Evolutionary conservation across 1,140 invertebrate genomes (phyloP), one percentile per base, ranked within the genome.

Genomic region (Oryzaephilus surinamensis): DNA sequence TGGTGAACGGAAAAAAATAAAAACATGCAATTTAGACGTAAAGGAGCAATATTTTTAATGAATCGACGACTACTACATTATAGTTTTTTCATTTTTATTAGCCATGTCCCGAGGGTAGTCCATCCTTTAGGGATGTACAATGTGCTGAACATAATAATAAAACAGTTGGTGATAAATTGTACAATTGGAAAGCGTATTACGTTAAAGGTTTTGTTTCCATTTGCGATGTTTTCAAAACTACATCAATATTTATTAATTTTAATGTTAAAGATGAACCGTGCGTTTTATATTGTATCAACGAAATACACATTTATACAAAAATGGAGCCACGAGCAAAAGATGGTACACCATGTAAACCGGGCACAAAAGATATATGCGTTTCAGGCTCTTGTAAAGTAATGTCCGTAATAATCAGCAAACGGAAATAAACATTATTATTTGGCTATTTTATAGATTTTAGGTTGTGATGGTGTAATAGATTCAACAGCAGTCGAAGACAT

Each of bases 391-490:
- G 74, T 46, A 62, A 61, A 54, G 74, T 77, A 6, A 10, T 10
- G 10, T 24, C 8, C 5, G 10, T 24, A 24, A 8, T 24, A 24
- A 24, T 24, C 11, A 11, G 2, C 5, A n/a, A 24, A 24, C 11
- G 6, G 8, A 8, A 24, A 21, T 21, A 16, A 18, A 23, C 11
- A 27, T 29, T 18, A 16, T 37, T 31, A 23, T 34, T 13, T 6
- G 6, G 10, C 31, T 48, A 21, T 24, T 41, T 51, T 55, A 19
- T 48, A 77, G 75, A 65, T 63, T 43, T 72, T 83, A 11, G 75
- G 77, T 1, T 83, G 79, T 62, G 79, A 82, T 56, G 77, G 71
- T 66, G 51, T 61, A 4, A 55, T 82, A 6, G 74, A 78, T 50
- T 80, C 77, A 1, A 60, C 67, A 23, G 76, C 77, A 0, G 63